phyloP scores from a whole-genome alignment of 2,888 invertebrate species.

The Callyntrura guangdongensis region DNA sequence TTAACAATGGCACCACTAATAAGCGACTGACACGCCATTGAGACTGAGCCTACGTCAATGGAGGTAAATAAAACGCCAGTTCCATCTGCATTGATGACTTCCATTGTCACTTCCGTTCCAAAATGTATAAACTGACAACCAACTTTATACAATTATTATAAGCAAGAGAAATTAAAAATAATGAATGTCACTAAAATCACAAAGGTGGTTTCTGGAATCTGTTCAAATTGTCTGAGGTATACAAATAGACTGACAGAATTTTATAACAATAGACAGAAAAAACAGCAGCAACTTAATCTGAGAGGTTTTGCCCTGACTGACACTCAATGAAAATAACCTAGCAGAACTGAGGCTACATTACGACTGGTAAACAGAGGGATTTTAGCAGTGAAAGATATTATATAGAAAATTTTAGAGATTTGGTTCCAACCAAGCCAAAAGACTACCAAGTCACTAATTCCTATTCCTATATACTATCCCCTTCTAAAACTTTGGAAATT shows the following conservation, averaged over 20 bases:
- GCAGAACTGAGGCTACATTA: constrained; percentile 55
- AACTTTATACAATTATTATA: neutral
- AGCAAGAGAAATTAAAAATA: neutral
- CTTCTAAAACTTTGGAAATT: neutral
- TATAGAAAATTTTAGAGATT: constrained; percentile 3
- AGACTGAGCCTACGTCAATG: neutral
- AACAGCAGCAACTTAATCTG: neutral
- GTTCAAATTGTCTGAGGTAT: neutral
- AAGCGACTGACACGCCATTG: too few relatives aligned
- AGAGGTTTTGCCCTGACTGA: neutral
- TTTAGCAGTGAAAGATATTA: constrained; percentile 31
- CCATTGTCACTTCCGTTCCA: neutral
- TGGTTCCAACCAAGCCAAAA: too few relatives aligned
- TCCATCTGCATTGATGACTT: constrained; percentile 51
- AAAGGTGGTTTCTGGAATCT: too few relatives aligned
- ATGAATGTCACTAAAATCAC: neutral
- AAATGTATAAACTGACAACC: neutral
- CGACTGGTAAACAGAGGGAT: constrained; percentile 66
- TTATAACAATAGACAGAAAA: neutral
- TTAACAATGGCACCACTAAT: too few relatives aligned
- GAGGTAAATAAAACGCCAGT: constrained; percentile 56
- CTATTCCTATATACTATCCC: too few relatives aligned
- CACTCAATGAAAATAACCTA: constrained; percentile 49
- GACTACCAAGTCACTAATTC: too few relatives aligned
- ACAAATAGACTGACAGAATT: neutral